Conservation (phyloP, 1,140 invertebrate species). For the Heterodera schachtii region DNA sequence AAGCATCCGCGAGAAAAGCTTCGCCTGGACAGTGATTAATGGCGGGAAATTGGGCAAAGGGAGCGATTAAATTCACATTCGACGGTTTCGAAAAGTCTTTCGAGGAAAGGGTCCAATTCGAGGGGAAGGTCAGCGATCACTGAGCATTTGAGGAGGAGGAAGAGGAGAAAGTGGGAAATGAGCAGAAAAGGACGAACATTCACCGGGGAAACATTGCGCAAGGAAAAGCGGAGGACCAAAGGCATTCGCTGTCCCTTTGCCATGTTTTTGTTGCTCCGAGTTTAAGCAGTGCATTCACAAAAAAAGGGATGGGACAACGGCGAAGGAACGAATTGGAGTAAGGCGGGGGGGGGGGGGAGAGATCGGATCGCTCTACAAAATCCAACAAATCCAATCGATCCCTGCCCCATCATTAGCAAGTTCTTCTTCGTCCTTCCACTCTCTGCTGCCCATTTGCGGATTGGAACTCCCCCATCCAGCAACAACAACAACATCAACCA, state of each 20-base stretch:
- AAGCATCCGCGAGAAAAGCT: slow-evolving; percentile 50
- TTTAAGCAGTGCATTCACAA: background rate
- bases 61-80: slow-evolving; percentile 52
- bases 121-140: slow-evolving; percentile 51
- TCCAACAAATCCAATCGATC: slow-evolving; percentile 3
- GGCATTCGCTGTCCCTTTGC: background rate
- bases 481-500: background rate
- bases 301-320: background rate
- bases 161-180: slow-evolving; percentile 7
- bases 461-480: background rate
- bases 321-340: background rate
- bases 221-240: slow-evolving; percentile 12
- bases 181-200: background rate
- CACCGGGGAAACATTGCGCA: background rate
- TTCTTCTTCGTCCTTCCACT: background rate
- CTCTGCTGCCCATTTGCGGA: slow-evolving; percentile 4
- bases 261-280: slow-evolving; percentile 1
- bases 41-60: background rate
- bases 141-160: background rate
- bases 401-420: slow-evolving; percentile 1
- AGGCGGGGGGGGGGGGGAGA: background rate
- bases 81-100: slow-evolving; percentile 58
- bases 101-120: slow-evolving; percentile 59
- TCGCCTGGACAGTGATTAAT: slow-evolving; percentile 45
- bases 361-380: background rate